Percentiles rank a stretch among this genome's conserved stretches.
These are phyloP conservation scores for Nothoprocta pentlandii DNA, from an alignment of 2,113 vertebrate species.

Conservation along the genomic window DNA sequence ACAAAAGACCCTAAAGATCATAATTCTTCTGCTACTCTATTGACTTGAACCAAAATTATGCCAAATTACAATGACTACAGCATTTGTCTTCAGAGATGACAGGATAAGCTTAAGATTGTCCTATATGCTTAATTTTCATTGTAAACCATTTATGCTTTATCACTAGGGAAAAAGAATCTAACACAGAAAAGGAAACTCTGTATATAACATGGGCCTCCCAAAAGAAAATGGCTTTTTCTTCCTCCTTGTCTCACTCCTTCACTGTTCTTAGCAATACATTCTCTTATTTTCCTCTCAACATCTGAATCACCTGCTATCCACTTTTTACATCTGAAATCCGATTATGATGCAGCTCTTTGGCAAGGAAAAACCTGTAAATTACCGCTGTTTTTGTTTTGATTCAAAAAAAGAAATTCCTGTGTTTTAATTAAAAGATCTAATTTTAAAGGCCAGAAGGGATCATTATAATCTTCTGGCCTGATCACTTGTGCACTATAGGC, in stretches of 20 bases:
- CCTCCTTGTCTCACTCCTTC: neutral
- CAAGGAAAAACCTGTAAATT: neutral
- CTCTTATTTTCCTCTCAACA: neutral
- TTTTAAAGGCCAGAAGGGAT: constrained; percentile 14
- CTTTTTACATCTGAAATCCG: neutral
- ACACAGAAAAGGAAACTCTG: neutral
- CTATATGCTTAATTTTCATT: neutral
- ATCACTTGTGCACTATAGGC: neutral
- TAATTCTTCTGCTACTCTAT: neutral
- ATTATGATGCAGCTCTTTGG: neutral
- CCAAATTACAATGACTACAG: neutral
- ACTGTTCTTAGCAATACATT: neutral
- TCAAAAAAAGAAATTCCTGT: neutral
- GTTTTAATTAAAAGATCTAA: constrained; percentile 29
- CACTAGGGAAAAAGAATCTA: neutral
- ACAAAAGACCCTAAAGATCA: neutral
- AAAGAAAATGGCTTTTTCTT: neutral
- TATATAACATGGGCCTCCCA: neutral
- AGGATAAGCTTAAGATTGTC: neutral
- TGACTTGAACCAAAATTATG: neutral
- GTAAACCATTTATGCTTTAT: neutral
- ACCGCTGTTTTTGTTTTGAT: neutral
- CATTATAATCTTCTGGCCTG: neutral
- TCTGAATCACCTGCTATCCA: neutral
- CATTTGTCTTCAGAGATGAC: constrained; percentile 25